Conservation (phyloP, 2,797 vertebrate genomes). For the Enteromius treurensis region DNA sequence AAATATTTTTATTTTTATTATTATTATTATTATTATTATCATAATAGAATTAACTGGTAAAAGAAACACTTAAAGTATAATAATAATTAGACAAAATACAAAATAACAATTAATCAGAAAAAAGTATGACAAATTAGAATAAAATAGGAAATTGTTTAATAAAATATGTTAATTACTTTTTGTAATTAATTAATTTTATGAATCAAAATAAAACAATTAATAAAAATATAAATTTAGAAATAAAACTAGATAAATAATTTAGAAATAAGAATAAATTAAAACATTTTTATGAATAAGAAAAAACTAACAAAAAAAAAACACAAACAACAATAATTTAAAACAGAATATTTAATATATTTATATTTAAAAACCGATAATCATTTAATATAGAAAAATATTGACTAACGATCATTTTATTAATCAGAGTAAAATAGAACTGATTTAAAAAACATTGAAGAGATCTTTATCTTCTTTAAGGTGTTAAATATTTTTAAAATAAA, state of each 20-base stretch:
- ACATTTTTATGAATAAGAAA: not conserved
- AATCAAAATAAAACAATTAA: not conserved
- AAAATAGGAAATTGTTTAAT: not conserved
- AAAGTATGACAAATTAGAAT: not conserved
- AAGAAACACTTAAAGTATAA: not conserved
- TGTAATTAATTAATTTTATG: not conserved
- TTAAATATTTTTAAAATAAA: not conserved
- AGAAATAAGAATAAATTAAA: not conserved
- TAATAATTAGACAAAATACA: not conserved
- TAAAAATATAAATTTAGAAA: too few relatives aligned
- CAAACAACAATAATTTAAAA: not conserved
- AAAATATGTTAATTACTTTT: not conserved
- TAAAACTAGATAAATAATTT: too few relatives aligned
- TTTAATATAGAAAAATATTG: not conserved
- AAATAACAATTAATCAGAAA: not conserved
- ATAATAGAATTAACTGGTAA: not conserved
- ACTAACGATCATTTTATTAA: not conserved
- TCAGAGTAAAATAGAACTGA: not conserved
- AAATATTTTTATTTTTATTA: too few relatives aligned
- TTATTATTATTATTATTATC: not conserved
- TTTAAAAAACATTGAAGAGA: not conserved
- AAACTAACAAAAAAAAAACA: not conserved
- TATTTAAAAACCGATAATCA: not conserved
- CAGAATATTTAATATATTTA: too few relatives aligned
- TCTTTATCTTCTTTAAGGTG: not conserved